Conservation (phyloP, 2,113 vertebrate species). For the Panurus biarmicus region DNA sequence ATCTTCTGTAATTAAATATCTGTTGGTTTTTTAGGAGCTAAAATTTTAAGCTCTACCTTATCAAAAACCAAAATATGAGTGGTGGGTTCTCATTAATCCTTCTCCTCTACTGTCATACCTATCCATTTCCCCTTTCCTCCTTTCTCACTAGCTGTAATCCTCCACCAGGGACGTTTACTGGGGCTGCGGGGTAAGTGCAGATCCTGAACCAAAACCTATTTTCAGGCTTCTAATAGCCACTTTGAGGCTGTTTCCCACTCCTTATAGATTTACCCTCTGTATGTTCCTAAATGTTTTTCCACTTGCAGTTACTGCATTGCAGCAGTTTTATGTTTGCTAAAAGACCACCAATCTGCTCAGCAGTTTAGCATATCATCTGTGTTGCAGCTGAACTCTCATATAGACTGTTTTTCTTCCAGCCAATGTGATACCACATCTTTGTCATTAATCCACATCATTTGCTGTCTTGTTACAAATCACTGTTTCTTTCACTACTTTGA, state of each 20-base stretch:
- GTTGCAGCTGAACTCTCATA: conserved; percentile 77
- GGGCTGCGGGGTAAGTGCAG: conserved; percentile 86
- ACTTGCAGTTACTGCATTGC: conserved; percentile 72
- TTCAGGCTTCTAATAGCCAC: conserved; percentile 72
- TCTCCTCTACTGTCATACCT: conserved; percentile 74
- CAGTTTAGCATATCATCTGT: conserved; percentile 70
- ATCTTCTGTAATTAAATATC: conserved; percentile 3
- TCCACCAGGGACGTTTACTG: conserved; percentile 88
- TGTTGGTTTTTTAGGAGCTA: neutral
- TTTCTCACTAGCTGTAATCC: conserved; percentile 83
- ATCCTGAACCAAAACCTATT: conserved; percentile 65
- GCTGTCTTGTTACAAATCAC: conserved; percentile 63
- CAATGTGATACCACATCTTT: conserved; percentile 63
- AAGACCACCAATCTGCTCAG: conserved; percentile 71
- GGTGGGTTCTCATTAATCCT: conserved; percentile 70
- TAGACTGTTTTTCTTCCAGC: conserved; percentile 69
- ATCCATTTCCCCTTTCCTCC: conserved; percentile 81
- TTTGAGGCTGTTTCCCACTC: conserved; percentile 63
- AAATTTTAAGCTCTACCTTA: conserved; percentile 45
- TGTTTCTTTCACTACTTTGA: conserved; percentile 65
- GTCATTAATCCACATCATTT: conserved; percentile 75
- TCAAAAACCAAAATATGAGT: conserved; percentile 52
- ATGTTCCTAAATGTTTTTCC: conserved; percentile 73
- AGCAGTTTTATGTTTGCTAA: conserved; percentile 73
- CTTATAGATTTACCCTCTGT: conserved; percentile 63